Base-by-base conservation (phyloP, 2,113 vertebrate species). In the Rhea pennata region DNA sequence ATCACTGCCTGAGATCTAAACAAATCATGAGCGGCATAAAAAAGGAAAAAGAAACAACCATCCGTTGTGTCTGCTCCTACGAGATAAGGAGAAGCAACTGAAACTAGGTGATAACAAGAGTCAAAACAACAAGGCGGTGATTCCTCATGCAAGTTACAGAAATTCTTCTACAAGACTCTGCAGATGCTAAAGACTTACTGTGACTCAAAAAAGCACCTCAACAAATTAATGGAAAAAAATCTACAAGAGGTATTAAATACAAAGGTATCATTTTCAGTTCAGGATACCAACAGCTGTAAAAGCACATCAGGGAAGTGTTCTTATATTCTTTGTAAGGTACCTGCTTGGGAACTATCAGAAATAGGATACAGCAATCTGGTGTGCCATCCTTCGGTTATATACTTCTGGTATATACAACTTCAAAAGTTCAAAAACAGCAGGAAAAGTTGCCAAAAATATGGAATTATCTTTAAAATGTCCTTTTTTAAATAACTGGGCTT, bases 51-150 rank as follows among this genome's bases (percentile, higher is more conserved):
- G 46, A 51, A 64, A 51, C n/a, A 73, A 59, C 29, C 19, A 48
- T 21, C 59, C 31, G 12, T 17, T 20, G 27, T 61, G 23, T 48
- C 31, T 64, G 66, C 44, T 51, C 0, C 0, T 24, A 39, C 5
- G 17, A 70, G 6, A 71, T 44, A 85, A 48, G 42, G 16, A 88
- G 50, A 27, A 88, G 14, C 33, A 69, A 40, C 48, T 40, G 27
- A 6, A 23, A 76, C 27, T 7, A 36, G 23, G 6, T 71, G 40
- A 21, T n/a, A 14, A 31, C 31, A 50, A 51, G 33, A 59, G 16
- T 33, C 16, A 58, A 61, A 91, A 69, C 8, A 70, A 75, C 54
- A 86, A 66, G 29, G 7, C 53, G 67, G 51, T 2, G 10, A 72
- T 59, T 79, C 29, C 48, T 83, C 51, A 31, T 7, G 5, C 13